A percentile compares a stretch with the other conserved stretches of the same genome.
Conservation (phyloP, 1,140 invertebrate species). For the Teleopsis dalmanni region DNA sequence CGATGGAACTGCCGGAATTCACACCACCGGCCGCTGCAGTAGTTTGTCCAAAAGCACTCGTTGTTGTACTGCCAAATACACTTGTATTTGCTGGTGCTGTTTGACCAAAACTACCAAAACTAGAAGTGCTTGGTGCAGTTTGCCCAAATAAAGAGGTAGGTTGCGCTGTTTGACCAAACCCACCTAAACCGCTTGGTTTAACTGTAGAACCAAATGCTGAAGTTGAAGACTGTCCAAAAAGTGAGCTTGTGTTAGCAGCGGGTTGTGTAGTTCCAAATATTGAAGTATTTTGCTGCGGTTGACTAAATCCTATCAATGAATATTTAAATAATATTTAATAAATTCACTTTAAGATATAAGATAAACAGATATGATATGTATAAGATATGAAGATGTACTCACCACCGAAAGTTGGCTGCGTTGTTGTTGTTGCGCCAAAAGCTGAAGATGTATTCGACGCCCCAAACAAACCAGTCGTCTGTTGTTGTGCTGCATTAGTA, state of each 20-base stretch:
- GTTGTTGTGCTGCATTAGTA: constrained; percentile 36
- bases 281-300: constrained; percentile 30
- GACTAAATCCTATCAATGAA: constrained; percentile 24
- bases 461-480: constrained; percentile 46
- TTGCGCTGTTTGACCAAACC: constrained; percentile 47
- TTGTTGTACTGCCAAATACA: too few species aligned
- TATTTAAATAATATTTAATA: neutral
- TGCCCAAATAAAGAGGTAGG: constrained; percentile 53
- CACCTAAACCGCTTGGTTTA: constrained; percentile 51
- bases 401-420: constrained; percentile 46
- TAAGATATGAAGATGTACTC: too few species aligned
- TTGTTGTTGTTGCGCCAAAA: constrained; percentile 48
- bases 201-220: constrained; percentile 55
- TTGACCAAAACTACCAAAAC: constrained; percentile 55
- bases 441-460: constrained; percentile 35
- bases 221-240: constrained; percentile 50
- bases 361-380: too few species aligned
- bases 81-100: too few species aligned
- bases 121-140: constrained; percentile 43
- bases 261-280: constrained; percentile 32
- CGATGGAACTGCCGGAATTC: constrained; percentile 61
- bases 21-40: constrained; percentile 42
- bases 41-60: constrained; percentile 32
- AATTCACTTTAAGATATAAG: neutral
- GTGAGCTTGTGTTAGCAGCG: constrained; percentile 20